Percentiles rank a stretch among this genome's conserved stretches.
phyloP scores from a whole-genome alignment of 2,888 invertebrate species.

The Schrankia costaestrigalis region DNA sequence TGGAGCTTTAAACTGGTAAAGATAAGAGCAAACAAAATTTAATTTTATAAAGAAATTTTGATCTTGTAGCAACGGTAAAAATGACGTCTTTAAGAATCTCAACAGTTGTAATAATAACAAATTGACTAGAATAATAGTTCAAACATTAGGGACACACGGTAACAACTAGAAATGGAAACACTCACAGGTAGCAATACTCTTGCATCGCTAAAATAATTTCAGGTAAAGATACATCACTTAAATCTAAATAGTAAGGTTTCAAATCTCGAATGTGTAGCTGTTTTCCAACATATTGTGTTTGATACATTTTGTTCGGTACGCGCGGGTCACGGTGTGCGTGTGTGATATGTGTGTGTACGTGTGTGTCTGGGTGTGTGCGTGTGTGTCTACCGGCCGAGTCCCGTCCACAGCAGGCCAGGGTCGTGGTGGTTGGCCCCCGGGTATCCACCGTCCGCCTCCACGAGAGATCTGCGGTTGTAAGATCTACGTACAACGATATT shows the following conservation, averaged over 20 bases:
- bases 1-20: too few species aligned
- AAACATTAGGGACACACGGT: too few species aligned
- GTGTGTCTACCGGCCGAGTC: conserved; percentile 76
- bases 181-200: conserved; percentile 41
- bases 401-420: conserved; percentile 84
- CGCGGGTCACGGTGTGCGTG: conserved; percentile 8
- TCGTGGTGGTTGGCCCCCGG: conserved; percentile 83
- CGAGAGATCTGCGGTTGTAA: conserved; percentile 82
- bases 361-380: conserved; percentile 11
- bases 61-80: too few species aligned
- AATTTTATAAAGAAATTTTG: too few species aligned
- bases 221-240: conserved; percentile 25
- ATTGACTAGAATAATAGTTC: neutral
- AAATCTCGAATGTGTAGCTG: conserved; percentile 14
- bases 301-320: conserved; percentile 4
- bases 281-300: conserved; percentile 12
- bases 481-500: conserved; percentile 75
- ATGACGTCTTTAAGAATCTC: too few species aligned
- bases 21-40: too few species aligned
- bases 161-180: too few species aligned
- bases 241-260: conserved; percentile 22
- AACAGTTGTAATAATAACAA: too few species aligned
- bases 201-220: conserved; percentile 41
- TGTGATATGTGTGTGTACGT: conserved; percentile 10
- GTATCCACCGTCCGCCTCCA: conserved; percentile 78